These are phyloP conservation scores for Cotesia congregata DNA, from an alignment of 2,888 invertebrate genomes.

Conservation along the genomic window DNA sequence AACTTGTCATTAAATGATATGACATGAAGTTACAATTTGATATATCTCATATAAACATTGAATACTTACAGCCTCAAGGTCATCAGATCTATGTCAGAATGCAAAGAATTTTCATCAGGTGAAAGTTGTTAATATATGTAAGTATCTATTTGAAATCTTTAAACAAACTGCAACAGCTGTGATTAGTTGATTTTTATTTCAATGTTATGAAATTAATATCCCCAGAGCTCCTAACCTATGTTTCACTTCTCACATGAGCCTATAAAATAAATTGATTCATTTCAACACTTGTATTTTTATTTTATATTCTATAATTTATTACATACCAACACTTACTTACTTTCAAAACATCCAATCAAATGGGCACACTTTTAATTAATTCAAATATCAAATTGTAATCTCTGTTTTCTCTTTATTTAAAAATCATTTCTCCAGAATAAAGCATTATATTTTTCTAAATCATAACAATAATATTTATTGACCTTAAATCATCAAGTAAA, in stretches of 20 bases:
- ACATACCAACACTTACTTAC: not conserved
- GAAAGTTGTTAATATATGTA: slow-evolving; percentile 18
- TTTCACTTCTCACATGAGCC: not conserved
- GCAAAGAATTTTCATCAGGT: slow-evolving; percentile 13
- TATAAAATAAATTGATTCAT: not conserved
- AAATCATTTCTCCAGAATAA: not conserved
- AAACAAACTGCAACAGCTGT: not conserved
- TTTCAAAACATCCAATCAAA: not conserved
- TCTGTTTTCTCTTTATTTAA: not conserved
- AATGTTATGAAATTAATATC: not conserved
- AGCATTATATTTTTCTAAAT: not conserved
- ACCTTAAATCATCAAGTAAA: not conserved
- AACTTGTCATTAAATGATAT: not conserved
- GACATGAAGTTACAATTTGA: not conserved
- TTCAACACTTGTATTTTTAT: not conserved
- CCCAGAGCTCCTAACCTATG: not conserved
- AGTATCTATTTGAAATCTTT: not conserved
- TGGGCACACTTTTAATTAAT: not conserved
- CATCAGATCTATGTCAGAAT: not conserved
- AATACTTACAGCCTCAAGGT: slow-evolving; percentile 4
- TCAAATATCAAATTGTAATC: not conserved
- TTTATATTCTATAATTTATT: not conserved
- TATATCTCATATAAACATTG: not conserved
- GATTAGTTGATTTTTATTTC: not conserved
- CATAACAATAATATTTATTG: not conserved